Base-by-base conservation (phyloP, 2,888 invertebrate genomes). In the Dynastes maya region DNA sequence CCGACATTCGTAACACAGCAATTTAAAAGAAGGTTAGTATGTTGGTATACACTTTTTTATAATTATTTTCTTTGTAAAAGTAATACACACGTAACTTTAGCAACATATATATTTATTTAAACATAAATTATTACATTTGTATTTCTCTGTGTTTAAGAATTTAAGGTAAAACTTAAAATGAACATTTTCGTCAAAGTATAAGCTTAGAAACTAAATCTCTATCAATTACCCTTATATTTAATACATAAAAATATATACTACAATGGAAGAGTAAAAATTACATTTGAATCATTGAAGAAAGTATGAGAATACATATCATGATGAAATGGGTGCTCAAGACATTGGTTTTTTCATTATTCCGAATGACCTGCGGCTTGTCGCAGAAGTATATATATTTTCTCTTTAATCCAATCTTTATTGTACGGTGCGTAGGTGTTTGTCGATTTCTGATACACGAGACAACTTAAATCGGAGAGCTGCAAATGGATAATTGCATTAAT, bases 331-430 rank as follows among this genome's bases (percentile, higher is more conserved):
- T 37, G 5, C 5, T 37, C 0, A 37, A 37, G 32, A 9, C 27
- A 2, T 45, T 16, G 51, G 11, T 2, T 45, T 68, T 67, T 13
- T 2, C 11, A 51, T 81, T 83, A 84, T 45, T 85, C 85, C 13
- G 83, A 71, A 78, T 92, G 92, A 0, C 95, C 95, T 0, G 96
- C 95, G 0, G 98, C 98, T 89, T 98, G 97, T 83, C 97, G 94
- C 81, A 99, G 90, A 84, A 99, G 90, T 3, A 98, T 95, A 87
- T 98, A 99, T 81, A 99, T 98, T 88, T 99, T 98, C 88, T 99
- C 98, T 89, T 99, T 99, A 79, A 99, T 97, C 98, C 98, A 99
- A 85, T 98, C 98, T 90, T 99, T 99, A 89, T 98, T 98, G 90
- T 98, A 98, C 0, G 99, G 99, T 1, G 97, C 97, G 86, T 99